Conservation (phyloP, 2,113 vertebrate species). For the Promerops cafer region DNA sequence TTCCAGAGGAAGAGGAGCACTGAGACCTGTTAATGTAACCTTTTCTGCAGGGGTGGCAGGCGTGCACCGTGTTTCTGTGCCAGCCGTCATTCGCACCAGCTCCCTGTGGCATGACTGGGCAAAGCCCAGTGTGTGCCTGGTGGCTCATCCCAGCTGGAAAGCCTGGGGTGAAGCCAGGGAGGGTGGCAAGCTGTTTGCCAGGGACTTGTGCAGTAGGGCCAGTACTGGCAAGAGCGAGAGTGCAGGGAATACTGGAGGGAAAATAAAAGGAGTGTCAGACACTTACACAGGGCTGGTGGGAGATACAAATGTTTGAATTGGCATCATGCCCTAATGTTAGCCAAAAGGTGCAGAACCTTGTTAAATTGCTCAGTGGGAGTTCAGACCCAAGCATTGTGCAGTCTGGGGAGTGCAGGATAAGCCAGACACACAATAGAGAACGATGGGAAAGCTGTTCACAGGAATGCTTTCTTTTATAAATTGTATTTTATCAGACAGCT, state of each 20-base stretch:
- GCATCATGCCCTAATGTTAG: neutral
- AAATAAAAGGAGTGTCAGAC: neutral
- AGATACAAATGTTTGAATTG: neutral
- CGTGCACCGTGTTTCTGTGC: fast-evolving
- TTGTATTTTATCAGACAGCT: neutral
- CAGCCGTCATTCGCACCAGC: fast-evolving
- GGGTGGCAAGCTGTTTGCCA: neutral
- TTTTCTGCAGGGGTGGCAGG: neutral
- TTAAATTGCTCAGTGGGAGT: neutral
- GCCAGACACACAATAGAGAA: neutral
- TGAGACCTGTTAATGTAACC: neutral
- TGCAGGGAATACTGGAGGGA: neutral
- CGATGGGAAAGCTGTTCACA: neutral
- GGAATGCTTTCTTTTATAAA: neutral
- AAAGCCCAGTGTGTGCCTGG: neutral
- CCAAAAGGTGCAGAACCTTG: neutral
- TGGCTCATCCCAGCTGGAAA: neutral
- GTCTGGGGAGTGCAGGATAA: neutral
- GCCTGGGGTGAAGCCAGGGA: neutral
- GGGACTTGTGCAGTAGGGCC: neutral
- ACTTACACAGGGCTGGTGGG: neutral
- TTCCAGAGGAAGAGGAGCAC: neutral
- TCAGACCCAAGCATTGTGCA: neutral
- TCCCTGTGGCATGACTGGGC: neutral
- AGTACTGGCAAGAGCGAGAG: neutral